Conservation (phyloP, 2,888 invertebrate species). For the Chymomyza caudatula region DNA sequence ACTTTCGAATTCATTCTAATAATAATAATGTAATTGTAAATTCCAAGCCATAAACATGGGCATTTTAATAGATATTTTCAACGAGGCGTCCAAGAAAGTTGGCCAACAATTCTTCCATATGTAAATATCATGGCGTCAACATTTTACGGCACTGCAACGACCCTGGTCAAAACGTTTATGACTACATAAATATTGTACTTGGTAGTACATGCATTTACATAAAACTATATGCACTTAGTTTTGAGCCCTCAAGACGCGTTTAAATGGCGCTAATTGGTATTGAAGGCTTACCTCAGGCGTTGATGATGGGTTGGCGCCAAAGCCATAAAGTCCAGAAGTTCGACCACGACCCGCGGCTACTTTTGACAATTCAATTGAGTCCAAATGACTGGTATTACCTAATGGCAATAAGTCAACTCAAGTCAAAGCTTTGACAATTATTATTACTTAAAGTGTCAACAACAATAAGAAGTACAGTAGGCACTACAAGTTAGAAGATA, state of each 20-base stretch:
- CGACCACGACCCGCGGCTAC: conserved; percentile 21
- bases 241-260: conserved; percentile 9
- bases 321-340: conserved; percentile 17
- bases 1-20: neutral
- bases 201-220: neutral
- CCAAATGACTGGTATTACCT: conserved; percentile 33
- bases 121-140: neutral
- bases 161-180: conserved; percentile 44
- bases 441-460: conserved; percentile 66
- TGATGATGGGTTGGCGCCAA: conserved; percentile 46
- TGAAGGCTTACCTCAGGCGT: conserved; percentile 34
- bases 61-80: neutral
- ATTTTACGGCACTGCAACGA: neutral
- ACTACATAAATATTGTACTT: conserved; percentile 41
- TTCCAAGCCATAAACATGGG: neutral
- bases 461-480: conserved; percentile 25
- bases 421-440: conserved; percentile 71
- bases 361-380: conserved; percentile 68
- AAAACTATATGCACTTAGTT: conserved; percentile 19
- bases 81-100: neutral
- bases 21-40: neutral
- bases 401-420: conserved; percentile 58
- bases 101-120: neutral
- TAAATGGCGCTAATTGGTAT: conserved; percentile 56
- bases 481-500: conserved; percentile 7